Evolutionary conservation across 2,888 invertebrate genomes (phyloP).

Genomic region (Trichopria drosophilae): DNA sequence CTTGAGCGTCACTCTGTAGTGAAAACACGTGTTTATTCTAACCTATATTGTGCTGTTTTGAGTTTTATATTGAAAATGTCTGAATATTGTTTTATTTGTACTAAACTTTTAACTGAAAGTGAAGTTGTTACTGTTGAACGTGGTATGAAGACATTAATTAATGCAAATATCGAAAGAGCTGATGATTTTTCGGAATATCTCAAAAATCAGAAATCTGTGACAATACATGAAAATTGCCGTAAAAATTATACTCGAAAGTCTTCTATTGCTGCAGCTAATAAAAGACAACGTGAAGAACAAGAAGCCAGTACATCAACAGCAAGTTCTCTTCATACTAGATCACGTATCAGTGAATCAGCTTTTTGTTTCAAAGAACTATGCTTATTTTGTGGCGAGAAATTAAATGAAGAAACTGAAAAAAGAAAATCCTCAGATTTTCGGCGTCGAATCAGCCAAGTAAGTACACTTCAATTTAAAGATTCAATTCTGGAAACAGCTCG

Average conservation of each 20-base stretch:
- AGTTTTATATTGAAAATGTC: conserved; percentile 9
- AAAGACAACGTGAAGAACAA: conserved; percentile 13
- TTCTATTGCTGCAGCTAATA: conserved; percentile 11
- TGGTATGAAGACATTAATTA: conserved; percentile 22
- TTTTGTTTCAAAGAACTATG: too few species aligned
- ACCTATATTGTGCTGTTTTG: not conserved
- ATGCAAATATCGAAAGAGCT: conserved; percentile 20
- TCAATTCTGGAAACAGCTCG: conserved; percentile 12
- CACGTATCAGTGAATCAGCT: too few species aligned
- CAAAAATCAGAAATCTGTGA: conserved; percentile 13
- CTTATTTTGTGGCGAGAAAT: conserved; percentile 11
- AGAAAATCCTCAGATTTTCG: conserved; percentile 3
- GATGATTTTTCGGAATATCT: conserved; percentile 14
- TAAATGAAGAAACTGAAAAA: conserved; percentile 13
- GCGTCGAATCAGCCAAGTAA: conserved; percentile 12
- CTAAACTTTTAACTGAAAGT: conserved; percentile 9
- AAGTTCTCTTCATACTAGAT: conserved; percentile 14
- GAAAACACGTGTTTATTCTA: not conserved
- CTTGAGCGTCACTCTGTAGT: not conserved
- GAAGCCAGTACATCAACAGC: conserved; percentile 12
- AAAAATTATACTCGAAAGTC: conserved; percentile 14
- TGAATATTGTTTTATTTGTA: conserved; percentile 11
- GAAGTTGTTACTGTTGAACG: conserved; percentile 14
- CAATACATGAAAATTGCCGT: conserved; percentile 14
- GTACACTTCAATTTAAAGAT: conserved; percentile 27